Conservation (phyloP, 2,797 vertebrate genomes). For the Siniperca undulata region DNA sequence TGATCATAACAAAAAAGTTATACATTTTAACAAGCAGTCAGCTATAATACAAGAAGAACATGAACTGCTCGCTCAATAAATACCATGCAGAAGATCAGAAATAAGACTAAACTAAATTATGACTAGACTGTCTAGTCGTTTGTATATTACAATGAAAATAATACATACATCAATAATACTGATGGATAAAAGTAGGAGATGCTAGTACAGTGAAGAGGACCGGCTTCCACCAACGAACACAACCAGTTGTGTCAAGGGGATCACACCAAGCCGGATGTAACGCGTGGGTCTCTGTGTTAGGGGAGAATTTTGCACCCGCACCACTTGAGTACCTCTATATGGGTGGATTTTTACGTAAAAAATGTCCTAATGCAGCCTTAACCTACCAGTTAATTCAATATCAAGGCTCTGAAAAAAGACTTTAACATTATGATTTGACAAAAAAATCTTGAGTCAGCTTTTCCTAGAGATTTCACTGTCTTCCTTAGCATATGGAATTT, state of each 20-base stretch:
- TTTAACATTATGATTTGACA: not conserved
- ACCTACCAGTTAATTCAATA: not conserved
- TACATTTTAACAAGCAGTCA: not conserved
- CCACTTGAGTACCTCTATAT: too few species aligned
- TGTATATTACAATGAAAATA: slow-evolving; percentile 1
- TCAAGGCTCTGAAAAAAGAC: not conserved
- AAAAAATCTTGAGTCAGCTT: too few species aligned
- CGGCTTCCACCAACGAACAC: not conserved
- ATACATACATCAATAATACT: not conserved
- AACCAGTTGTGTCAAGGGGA: not conserved
- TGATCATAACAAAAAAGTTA: not conserved
- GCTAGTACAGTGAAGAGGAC: not conserved
- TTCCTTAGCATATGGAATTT: not conserved
- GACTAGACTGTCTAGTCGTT: too few species aligned
- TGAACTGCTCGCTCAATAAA: not conserved
- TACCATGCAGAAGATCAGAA: not conserved
- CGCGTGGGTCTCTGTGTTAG: not conserved
- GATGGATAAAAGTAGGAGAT: not conserved
- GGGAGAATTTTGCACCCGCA: too few species aligned
- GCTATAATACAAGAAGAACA: not conserved
- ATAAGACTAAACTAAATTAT: too few species aligned
- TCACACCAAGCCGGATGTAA: not conserved
- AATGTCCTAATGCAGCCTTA: not conserved
- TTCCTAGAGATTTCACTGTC: not conserved
- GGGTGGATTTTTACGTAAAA: not conserved